Base-by-base conservation (phyloP, 2,113 vertebrate species). In the Pangasianodon gigas region DNA sequence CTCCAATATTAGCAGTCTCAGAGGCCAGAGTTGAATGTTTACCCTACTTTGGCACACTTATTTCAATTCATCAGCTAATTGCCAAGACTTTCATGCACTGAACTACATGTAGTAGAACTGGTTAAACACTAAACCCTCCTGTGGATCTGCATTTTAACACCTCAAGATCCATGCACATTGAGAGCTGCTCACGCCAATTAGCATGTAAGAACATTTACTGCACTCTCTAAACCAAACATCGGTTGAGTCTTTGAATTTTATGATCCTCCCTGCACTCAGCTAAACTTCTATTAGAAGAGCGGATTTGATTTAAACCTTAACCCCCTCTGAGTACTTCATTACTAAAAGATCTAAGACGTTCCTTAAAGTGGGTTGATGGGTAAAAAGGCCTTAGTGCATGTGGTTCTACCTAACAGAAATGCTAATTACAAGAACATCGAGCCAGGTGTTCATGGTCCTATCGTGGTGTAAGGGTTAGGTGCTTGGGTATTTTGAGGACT, bases 351-450 rank as follows among this genome's bases (percentile, higher is more conserved):
- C 48, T 86, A 37, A 86, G 48, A 52, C 14, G 16, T 71, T 48
- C 29, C 44, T 69, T 14, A n/a, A 85, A 48, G 46, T 86, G 26
- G 16, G 29, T 16, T n/a, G 32, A 58, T 87, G 48, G 67, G 19
- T 77, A 44, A 75, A 44, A 77, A 44, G 3, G 4, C 46, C 21
- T 56, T 54, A 8, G 21, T 77, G 26, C 56, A 88, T 65, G 41
- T 65, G 75, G 74, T 81, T 65, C 46, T 67, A 51, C 29, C 87
- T 88, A 88, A 48, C 87, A 81, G 86, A n/a, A 67, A 37, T 51
- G 41, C 44, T 67, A 37, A 52, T 24, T 56, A 46, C 24, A 29
- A 71, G 62, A 83, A 71, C 32, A 56, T n/a, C 6, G 0, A 86
- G 48, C 44, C 84, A 26, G 60, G 48, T 69, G 79, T 88, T 80